A percentile compares a stretch with the other conserved stretches of the same genome.
These are phyloP conservation scores for Phyllostomus hastatus DNA, from an alignment of 2,113 vertebrate species.

Conservation along the genomic window DNA sequence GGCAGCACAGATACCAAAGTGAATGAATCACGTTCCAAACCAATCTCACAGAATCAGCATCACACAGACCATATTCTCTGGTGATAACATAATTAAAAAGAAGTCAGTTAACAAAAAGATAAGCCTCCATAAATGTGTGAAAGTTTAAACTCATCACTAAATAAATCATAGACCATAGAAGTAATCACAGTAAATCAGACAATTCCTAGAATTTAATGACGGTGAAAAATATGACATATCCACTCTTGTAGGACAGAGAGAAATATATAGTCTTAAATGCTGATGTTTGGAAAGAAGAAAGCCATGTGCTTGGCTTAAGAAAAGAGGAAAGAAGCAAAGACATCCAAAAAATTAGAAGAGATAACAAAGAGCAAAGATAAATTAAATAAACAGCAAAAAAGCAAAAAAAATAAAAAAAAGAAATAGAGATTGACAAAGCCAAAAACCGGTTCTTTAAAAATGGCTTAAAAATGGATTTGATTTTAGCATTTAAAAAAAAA, in stretches of 20 bases:
- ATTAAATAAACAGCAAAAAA: not conserved
- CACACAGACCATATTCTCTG: not conserved
- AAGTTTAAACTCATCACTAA: not conserved
- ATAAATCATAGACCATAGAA: not conserved
- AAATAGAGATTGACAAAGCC: not conserved
- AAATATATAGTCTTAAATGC: not conserved
- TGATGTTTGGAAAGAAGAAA: not conserved
- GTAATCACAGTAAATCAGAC: not conserved
- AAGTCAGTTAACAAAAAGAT: constrained; percentile 27
- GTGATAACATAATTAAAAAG: not conserved
- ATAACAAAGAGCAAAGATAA: not conserved
- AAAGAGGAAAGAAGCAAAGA: constrained; percentile 20
- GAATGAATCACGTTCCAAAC: constrained; percentile 23
- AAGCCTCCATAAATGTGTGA: not conserved
- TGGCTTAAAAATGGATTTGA: not conserved
- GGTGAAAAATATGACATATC: constrained; percentile 16
- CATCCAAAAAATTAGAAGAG: not conserved
- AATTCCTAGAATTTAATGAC: not conserved
- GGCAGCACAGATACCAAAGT: not conserved
- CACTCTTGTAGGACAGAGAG: not conserved
- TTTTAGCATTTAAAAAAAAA: not conserved
- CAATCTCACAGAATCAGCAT: not conserved
- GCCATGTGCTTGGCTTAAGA: not conserved
- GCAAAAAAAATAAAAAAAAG: not conserved
- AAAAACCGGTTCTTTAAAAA: not conserved